Conservation (phyloP, 2,888 invertebrate species). For the Tetragonisca angustula region DNA sequence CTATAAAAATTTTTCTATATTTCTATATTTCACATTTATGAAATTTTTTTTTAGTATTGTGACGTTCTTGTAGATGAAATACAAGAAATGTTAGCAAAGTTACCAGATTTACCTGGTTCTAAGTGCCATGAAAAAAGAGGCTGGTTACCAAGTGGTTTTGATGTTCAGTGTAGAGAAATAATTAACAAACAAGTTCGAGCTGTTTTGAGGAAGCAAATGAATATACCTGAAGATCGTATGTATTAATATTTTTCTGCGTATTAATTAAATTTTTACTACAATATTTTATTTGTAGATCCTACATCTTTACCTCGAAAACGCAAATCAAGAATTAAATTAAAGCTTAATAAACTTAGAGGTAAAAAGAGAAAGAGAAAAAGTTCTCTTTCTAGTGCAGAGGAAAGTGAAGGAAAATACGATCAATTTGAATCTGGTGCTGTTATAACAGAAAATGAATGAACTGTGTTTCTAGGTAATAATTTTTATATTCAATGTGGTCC, state of each 20-base stretch:
- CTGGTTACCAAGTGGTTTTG: conserved; percentile 91
- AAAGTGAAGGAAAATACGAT: conserved; percentile 24
- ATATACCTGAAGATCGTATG: conserved; percentile 81
- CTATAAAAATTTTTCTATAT: not conserved
- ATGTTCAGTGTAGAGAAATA: conserved; percentile 90
- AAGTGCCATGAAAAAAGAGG: conserved; percentile 90
- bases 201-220: conserved; percentile 82
- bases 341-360: conserved; percentile 31
- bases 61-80: conserved; percentile 93
- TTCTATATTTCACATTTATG: not conserved
- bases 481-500: no score
- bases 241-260: conserved; percentile 26
- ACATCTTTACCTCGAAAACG: conserved; percentile 77
- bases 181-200: conserved; percentile 88
- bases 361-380: conserved; percentile 38
- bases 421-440: not conserved
- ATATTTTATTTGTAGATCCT: conserved; percentile 75
- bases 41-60: conserved; percentile 86
- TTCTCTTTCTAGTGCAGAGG: conserved; percentile 20
- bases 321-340: conserved; percentile 56
- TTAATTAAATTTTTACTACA: not conserved
- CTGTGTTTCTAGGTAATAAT: no score
- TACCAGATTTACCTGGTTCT: conserved; percentile 86
- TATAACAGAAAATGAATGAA: conserved; percentile 4
- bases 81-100: conserved; percentile 89